These are phyloP conservation scores for Brachycybe producta DNA, from an alignment of 2,888 invertebrate species.

Conservation along the genomic window DNA sequence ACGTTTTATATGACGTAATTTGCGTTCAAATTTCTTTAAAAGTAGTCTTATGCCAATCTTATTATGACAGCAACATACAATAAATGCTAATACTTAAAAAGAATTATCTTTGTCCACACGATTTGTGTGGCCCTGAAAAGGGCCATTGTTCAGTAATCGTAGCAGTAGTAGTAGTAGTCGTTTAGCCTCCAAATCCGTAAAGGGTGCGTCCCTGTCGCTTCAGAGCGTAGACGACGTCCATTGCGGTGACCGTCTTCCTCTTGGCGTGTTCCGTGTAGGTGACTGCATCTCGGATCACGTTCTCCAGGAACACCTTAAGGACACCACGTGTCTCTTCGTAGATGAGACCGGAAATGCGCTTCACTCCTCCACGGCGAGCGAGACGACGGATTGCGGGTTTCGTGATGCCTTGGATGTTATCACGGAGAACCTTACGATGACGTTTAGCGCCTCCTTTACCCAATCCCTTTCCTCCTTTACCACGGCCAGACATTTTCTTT, in stretches of 20 bases:
- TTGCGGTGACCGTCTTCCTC: conserved; percentile 73
- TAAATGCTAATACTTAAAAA: too few relatives aligned
- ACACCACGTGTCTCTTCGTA: conserved; percentile 69
- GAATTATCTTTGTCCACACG: too few relatives aligned
- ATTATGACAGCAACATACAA: too few relatives aligned
- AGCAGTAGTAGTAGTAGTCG: too few relatives aligned
- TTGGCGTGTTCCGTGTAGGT: conserved; percentile 79
- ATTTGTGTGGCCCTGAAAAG: conserved; percentile 15
- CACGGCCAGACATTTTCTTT: conserved; percentile 63
- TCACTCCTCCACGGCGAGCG: conserved; percentile 42
- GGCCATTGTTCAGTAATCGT: conserved; percentile 6
- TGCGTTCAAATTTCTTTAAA: too few relatives aligned
- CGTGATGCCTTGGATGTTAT: conserved; percentile 42
- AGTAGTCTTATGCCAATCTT: too few relatives aligned
- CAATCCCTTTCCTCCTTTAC: conserved; percentile 63
- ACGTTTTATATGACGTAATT: too few relatives aligned
- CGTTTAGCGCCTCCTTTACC: conserved; percentile 71
- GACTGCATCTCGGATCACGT: conserved; percentile 70
- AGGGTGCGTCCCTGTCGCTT: conserved; percentile 68
- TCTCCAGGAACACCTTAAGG: conserved; percentile 65
- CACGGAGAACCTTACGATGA: conserved; percentile 56
- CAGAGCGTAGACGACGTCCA: conserved; percentile 77
- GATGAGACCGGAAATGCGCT: conserved; percentile 56
- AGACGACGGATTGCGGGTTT: conserved; percentile 39
- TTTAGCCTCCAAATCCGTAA: conserved; percentile 60